Evolutionary conservation across 2,888 invertebrate genomes (phyloP), one percentile per base, ranked within the genome.

Genomic region (Uloborus plumipes): DNA sequence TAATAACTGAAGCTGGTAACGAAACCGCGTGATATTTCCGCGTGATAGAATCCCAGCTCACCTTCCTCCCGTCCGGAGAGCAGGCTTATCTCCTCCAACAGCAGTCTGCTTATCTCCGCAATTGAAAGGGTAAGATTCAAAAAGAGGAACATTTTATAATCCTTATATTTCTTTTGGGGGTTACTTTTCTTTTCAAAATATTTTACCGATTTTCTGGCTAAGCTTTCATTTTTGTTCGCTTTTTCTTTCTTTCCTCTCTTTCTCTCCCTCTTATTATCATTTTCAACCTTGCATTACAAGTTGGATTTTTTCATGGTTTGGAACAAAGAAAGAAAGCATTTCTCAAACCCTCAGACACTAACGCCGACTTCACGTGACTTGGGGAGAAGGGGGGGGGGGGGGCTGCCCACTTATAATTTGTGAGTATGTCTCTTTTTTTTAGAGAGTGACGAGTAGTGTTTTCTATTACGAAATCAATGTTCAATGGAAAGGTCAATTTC

Each of bases 131-230:
- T 73, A 71, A 81, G 75, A 75, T 81, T 71, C 66, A 50, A 71
- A 76, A 71, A 47, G 76, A 76, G 75, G 76, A 76, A 82, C 69
- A 82, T 82, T 82, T 82, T 66, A 82, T 82, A 82, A 82, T 82
- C 81, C 81, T 82, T 82, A 69, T 50, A 65, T 50, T 20, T 50
- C 20, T 64, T 70, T 70, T 55, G 16, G 39, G 39, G 9, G 39
- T 11, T 39, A 39, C 39, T 39, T 39, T 31, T 31, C 31, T 31
- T 31, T 39, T 39, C 39, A 39, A 39, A 39, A 39, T 39, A 39
- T 39, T 39, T 39, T 39, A 39, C 39, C 39, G 22, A 39, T 64
- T 65, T 73, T 62, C 47, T 51, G 13, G 16, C 31, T 16, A 18
- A 20, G 53, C 16, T 26, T 31, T 53, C 11, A 55, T 20, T 51